Percentiles rank a stretch among this genome's conserved stretches.
Evolutionary conservation across 1,140 invertebrate genomes (phyloP).

Genomic region (Drosophila dunni): DNA sequence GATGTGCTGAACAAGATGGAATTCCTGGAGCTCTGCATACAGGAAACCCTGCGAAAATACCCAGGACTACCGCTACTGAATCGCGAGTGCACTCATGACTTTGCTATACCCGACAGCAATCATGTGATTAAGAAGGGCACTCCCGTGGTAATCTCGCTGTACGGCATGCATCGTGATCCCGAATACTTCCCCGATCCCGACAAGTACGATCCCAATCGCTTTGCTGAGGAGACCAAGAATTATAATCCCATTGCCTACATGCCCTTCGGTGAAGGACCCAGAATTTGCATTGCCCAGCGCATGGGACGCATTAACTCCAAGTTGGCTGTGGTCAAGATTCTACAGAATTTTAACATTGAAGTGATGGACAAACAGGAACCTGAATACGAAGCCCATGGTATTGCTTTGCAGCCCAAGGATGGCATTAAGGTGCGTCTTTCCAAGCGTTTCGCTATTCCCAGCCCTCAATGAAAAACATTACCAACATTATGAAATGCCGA

Average conservation of each 20-base stretch:
- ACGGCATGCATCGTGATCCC: conserved; percentile 85
- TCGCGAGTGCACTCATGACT: conserved; percentile 83
- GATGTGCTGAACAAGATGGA: conserved; percentile 86
- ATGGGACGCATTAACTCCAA: conserved; percentile 69
- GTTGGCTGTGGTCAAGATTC: conserved; percentile 64
- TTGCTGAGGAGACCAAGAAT: conserved; percentile 85
- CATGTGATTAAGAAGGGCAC: conserved; percentile 85
- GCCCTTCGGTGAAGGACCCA: conserved; percentile 89
- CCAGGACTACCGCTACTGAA: conserved; percentile 86
- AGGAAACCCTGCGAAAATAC: conserved; percentile 87
- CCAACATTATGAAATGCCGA: conserved; percentile 27
- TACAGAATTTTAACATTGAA: conserved; percentile 67
- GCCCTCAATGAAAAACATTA: conserved; percentile 1
- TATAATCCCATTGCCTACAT: conserved; percentile 85
- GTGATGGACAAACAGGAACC: conserved; percentile 56
- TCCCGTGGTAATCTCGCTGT: conserved; percentile 83
- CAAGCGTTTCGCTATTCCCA: conserved; percentile 33
- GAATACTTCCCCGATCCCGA: conserved; percentile 88
- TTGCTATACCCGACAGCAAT: conserved; percentile 80
- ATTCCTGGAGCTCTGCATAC: conserved; percentile 86
- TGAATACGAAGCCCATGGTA: conserved; percentile 51
- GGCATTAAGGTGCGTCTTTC: conserved; percentile 68
- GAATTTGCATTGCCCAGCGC: conserved; percentile 85
- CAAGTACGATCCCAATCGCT: conserved; percentile 88
- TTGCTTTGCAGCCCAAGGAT: conserved; percentile 61